Conservation (phyloP, 2,797 vertebrate genomes). For the Notolabrus celidotus region DNA sequence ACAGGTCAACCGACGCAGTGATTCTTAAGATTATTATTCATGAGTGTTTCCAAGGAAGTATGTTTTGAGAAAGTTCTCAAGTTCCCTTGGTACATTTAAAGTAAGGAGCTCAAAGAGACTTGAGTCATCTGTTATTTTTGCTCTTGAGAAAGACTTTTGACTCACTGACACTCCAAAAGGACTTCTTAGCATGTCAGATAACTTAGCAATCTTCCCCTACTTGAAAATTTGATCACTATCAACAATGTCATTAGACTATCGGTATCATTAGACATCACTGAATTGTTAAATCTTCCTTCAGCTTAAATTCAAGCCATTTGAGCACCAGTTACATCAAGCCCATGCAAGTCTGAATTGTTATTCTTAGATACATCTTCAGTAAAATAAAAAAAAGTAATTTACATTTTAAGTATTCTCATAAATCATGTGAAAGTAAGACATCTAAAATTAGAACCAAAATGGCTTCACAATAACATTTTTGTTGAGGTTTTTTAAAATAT, state of each 20-base stretch:
- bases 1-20: background rate
- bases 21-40: constrained; percentile 7
- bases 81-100: no score
- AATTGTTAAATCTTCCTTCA: constrained; percentile 30
- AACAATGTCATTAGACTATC: background rate
- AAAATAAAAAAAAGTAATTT: background rate
- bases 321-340: constrained; percentile 18
- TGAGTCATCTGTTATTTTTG: background rate
- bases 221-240: constrained; percentile 24
- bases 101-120: no score
- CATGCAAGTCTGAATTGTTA: constrained; percentile 7
- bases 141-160: background rate
- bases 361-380: constrained; percentile 21
- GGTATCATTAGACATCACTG: constrained; percentile 23
- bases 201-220: constrained; percentile 4
- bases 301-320: constrained; percentile 16
- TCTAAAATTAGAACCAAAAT: constrained; percentile 14
- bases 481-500: background rate
- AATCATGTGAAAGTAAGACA: constrained; percentile 26
- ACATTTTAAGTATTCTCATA: constrained; percentile 27
- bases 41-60: background rate
- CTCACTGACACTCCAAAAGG: background rate
- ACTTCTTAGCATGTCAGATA: background rate
- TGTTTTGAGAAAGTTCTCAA: background rate
- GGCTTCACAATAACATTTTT: background rate